Base-by-base conservation (phyloP, 2,888 invertebrate genomes). In the Blastobasis lacticolella region DNA sequence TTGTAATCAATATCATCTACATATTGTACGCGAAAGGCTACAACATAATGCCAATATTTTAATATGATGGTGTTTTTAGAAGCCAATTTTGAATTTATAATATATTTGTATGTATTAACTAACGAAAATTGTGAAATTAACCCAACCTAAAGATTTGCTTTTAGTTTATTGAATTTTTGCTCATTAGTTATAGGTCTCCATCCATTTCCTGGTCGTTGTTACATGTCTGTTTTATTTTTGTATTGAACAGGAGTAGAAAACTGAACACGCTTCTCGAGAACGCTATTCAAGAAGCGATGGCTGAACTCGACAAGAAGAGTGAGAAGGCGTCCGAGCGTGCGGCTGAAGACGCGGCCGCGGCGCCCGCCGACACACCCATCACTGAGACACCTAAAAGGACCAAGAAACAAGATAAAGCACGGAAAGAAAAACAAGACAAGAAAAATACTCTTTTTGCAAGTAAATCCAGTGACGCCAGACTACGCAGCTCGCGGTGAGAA, bases 281-380 rank as follows among this genome's bases (percentile, higher is more conserved):
- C 73, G 96, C 96, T 52, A 96, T 97, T 73, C 96, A 97, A 89
- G 96, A 97, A 86, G 96, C 96, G 52, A 95, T 97, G 95, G 90
- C 93, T 59, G 96, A 96, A 80, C 86, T 97, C 71, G 96, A 96
- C 82, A 91, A 93, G 75, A 90, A 91, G 72, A 89, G 90, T 40
- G 89, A 88, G 41, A 52, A 49, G 6, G 49, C 54, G 36, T 49
- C 48, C 3, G 63, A 61, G 3, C 49, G 5, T 23, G 56, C n/a
- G n/a, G n/a, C 42, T n/a, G 56, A 54, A 7, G 52, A 38, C 10
- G 46, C 50, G 8, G 55, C 45, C 7, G 54, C 49, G 7, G 46
- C 51, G 8, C 6, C 46, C 45, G 55, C 57, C 37, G 57, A 54
- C 49, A 56, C 54, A 9, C 61, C 62, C 54, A 71, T 65, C 44